These are phyloP conservation scores for Eolophus roseicapilla DNA, from an alignment of 2,113 vertebrate genomes.

Conservation along the genomic window DNA sequence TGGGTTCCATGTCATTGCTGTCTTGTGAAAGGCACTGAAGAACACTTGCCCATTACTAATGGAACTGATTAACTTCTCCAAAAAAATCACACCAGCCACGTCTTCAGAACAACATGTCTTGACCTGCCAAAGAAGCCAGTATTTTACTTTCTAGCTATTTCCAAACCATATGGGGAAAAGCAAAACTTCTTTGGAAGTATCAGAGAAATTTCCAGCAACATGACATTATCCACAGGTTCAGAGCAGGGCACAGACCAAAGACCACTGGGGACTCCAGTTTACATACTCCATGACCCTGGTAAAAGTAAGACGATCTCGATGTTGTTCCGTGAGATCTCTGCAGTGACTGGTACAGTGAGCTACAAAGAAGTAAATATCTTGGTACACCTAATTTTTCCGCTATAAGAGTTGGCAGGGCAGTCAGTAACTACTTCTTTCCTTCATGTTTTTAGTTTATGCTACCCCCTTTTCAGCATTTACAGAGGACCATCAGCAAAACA, in stretches of 20 bases:
- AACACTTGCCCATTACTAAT: neutral
- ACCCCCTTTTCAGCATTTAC: neutral
- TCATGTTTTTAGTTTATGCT: neutral
- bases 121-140: neutral
- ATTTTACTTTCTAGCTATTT: neutral
- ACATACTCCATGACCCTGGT: neutral
- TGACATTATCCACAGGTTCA: neutral
- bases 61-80: neutral
- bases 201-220: neutral
- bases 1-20: neutral
- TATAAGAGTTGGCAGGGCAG: neutral
- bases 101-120: neutral
- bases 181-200: neutral
- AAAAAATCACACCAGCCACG: neutral
- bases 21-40: constrained; percentile 12
- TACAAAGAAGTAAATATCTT: neutral
- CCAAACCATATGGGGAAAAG: neutral
- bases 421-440: neutral
- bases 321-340: neutral
- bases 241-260: neutral
- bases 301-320: neutral
- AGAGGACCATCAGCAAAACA: neutral
- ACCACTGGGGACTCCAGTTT: neutral
- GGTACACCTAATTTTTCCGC: neutral
- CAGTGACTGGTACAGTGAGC: neutral